phyloP scores from a whole-genome alignment of 2,888 invertebrate species.

The Gari tellinella region DNA sequence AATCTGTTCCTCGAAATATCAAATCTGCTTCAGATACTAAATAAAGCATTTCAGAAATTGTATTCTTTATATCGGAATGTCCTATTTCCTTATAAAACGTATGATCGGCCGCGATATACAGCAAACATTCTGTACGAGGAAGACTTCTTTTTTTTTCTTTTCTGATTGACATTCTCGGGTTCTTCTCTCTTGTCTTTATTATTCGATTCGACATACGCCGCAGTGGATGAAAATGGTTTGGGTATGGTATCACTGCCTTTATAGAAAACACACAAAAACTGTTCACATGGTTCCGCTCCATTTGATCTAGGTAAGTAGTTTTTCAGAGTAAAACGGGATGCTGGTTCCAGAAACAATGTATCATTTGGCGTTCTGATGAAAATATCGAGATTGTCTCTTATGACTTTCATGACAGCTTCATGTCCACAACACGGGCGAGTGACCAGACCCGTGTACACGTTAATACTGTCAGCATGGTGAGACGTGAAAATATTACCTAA shows the following conservation, averaged over 20 bases:
- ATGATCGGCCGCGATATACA: conserved; percentile 80
- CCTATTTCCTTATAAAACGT: conserved; percentile 73
- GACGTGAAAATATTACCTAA: no score
- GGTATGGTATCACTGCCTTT: conserved; percentile 15
- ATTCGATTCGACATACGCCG: no score
- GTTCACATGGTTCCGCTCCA: no score
- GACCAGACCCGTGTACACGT: background rate
- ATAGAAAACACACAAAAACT: conserved; percentile 16
- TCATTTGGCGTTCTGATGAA: conserved; percentile 23
- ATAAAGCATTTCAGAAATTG: conserved; percentile 72
- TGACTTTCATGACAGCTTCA: conserved; percentile 26
- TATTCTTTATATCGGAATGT: conserved; percentile 44
- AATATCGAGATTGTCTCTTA: conserved; percentile 31
- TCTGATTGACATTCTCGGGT: background rate
- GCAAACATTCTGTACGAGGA: conserved; percentile 53
- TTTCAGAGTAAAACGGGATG: conserved; percentile 4
- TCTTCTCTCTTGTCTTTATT: background rate
- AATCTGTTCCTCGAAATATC: conserved; percentile 79
- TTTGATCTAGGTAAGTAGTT: no score
- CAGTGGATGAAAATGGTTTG: no score
- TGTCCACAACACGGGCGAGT: conserved; percentile 4
- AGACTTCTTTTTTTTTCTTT: conserved; percentile 22
- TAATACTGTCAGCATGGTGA: no score
- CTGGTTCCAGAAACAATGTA: conserved; percentile 39
- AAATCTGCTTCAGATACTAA: conserved; percentile 74